phyloP scores from a whole-genome alignment of 2,888 invertebrate genomes.

The Trissolcus brochymenae region DNA sequence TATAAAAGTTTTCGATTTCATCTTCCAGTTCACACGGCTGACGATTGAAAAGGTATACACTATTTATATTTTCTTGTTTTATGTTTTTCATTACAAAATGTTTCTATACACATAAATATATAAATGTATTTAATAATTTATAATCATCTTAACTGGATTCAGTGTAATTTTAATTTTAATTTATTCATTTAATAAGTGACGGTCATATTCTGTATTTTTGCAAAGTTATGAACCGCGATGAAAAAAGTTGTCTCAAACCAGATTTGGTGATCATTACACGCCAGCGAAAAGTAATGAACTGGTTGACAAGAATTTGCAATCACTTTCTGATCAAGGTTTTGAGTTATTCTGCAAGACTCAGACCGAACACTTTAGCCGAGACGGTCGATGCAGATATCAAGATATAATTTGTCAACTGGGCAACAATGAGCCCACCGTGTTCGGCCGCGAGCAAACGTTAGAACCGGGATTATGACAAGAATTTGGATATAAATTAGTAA shows the following conservation, averaged over 20 bases:
- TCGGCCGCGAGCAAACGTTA: slow-evolving; percentile 69
- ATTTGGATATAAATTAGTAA: slow-evolving; percentile 75
- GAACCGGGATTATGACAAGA: slow-evolving; percentile 75
- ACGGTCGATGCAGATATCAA: slow-evolving; percentile 20
- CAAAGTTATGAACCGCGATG: too few relatives aligned
- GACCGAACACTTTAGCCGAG: slow-evolving; percentile 11
- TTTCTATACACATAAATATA: too few relatives aligned
- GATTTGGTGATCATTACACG: too few relatives aligned
- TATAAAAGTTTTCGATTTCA: slow-evolving; percentile 60
- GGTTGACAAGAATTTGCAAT: slow-evolving; percentile 9
- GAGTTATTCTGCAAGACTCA: slow-evolving; percentile 6
- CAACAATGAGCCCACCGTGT: slow-evolving; percentile 75
- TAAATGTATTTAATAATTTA: too few relatives aligned
- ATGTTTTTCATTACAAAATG: not conserved
- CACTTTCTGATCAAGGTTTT: slow-evolving; percentile 7
- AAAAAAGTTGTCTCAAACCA: too few relatives aligned
- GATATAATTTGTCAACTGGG: slow-evolving; percentile 42
- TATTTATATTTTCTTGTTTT: not conserved
- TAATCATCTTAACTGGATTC: too few relatives aligned
- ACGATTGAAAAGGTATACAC: slow-evolving; percentile 28
- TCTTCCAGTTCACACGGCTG: slow-evolving; percentile 57
- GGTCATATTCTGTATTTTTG: too few relatives aligned
- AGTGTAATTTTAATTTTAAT: too few relatives aligned
- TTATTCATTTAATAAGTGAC: too few relatives aligned
- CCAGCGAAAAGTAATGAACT: not conserved